Percentiles rank a stretch among this genome's conserved stretches.
Conservation (phyloP, 2,888 invertebrate genomes). For the Drosophila imparisetae region DNA sequence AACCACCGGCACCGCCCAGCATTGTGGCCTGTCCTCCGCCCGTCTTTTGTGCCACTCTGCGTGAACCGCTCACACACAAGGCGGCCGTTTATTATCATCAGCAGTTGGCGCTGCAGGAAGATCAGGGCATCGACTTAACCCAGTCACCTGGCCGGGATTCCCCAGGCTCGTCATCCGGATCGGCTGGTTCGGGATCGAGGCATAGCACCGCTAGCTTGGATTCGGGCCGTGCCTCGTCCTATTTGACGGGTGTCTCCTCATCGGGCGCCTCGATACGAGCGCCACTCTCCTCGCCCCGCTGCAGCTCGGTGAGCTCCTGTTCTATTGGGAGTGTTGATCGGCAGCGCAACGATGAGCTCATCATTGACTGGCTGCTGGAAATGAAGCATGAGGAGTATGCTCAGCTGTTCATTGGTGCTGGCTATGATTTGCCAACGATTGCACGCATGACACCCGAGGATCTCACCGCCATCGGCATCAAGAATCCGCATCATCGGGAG, state of each 20-base stretch:
- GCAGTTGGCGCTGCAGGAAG: slow-evolving; percentile 92
- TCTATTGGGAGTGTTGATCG: slow-evolving; percentile 92
- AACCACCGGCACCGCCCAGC: slow-evolving; percentile 83
- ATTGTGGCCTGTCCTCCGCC: slow-evolving; percentile 87
- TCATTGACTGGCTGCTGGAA: slow-evolving; percentile 97
- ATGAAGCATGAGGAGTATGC: slow-evolving; percentile 97
- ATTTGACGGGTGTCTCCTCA: slow-evolving; percentile 85
- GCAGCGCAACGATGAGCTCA: slow-evolving; percentile 94
- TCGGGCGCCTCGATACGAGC: slow-evolving; percentile 84
- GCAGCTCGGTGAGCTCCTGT: slow-evolving; percentile 90
- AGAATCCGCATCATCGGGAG: slow-evolving; percentile 98
- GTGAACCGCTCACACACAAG: slow-evolving; percentile 90
- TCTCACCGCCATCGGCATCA: slow-evolving; percentile 94
- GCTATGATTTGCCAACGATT: slow-evolving; percentile 98
- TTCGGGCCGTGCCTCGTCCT: slow-evolving; percentile 95
- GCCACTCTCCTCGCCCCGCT: slow-evolving; percentile 87
- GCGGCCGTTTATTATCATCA: slow-evolving; percentile 92
- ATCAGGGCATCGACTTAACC: slow-evolving; percentile 95
- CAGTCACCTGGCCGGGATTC: slow-evolving; percentile 97
- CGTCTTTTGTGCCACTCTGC: slow-evolving; percentile 86
- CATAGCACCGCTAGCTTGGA: slow-evolving; percentile 94
- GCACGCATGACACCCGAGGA: slow-evolving; percentile 99
- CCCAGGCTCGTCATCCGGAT: slow-evolving; percentile 94
- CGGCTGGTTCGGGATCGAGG: slow-evolving; percentile 93
- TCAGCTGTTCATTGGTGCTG: slow-evolving; percentile 95